Conservation (phyloP, 2,888 invertebrate genomes). For the Amphipoea lucens region DNA sequence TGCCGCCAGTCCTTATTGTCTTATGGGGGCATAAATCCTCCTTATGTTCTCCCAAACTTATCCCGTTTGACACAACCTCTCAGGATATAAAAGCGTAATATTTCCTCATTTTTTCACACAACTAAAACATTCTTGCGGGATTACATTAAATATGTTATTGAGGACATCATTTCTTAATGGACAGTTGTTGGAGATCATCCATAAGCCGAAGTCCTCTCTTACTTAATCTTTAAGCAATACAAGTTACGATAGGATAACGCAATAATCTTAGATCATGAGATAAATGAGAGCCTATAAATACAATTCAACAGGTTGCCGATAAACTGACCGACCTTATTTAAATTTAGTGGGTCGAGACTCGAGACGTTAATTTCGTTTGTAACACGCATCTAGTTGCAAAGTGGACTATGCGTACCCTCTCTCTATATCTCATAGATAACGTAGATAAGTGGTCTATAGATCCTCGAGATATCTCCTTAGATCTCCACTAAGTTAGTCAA, state of each 20-base stretch:
- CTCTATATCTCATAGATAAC: background rate
- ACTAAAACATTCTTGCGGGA: slow-evolving; percentile 12
- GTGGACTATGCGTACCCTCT: background rate
- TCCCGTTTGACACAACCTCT: slow-evolving; percentile 32
- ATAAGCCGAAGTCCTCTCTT: slow-evolving; percentile 22
- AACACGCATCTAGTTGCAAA: slow-evolving; percentile 29
- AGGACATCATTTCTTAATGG: slow-evolving; percentile 30
- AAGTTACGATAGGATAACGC: slow-evolving; percentile 49
- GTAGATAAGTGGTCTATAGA: background rate
- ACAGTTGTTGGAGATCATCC: slow-evolving; percentile 32
- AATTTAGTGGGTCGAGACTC: slow-evolving; percentile 45
- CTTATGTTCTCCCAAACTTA: slow-evolving; percentile 40
- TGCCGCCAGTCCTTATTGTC: slow-evolving; percentile 38
- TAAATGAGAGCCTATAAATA: slow-evolving; percentile 54
- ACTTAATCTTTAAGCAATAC: slow-evolving; percentile 53
- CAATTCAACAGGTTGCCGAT: slow-evolving; percentile 60
- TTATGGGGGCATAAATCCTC: slow-evolving; percentile 48
- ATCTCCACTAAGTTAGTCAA: background rate
- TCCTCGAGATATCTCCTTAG: background rate
- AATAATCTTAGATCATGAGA: slow-evolving; percentile 57
- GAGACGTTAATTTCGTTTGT: slow-evolving; percentile 43
- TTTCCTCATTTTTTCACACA: slow-evolving; percentile 32
- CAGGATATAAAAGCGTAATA: slow-evolving; percentile 30
- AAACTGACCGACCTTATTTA: slow-evolving; percentile 52
- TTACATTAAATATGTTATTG: slow-evolving; percentile 20